Percentiles rank a stretch among this genome's conserved stretches.
Evolutionary conservation across 2,113 vertebrate genomes (phyloP).

Genomic region (Nipponia nippon): DNA sequence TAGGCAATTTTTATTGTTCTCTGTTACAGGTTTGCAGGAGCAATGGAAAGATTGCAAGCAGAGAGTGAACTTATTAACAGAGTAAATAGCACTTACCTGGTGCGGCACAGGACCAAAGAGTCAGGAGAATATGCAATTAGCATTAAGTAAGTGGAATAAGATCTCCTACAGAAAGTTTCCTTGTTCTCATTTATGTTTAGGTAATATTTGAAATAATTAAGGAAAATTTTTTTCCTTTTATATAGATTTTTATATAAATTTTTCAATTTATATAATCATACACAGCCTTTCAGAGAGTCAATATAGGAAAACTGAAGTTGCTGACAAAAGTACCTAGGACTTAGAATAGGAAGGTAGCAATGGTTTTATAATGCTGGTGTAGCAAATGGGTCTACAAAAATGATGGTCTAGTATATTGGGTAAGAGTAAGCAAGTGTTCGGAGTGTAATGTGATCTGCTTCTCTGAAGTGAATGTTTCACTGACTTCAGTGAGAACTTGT

Average conservation of each 20-base stretch:
- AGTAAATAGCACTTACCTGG: slow-evolving; percentile 94
- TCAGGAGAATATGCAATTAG: slow-evolving; percentile 94
- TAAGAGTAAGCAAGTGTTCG: neutral
- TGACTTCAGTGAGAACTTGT: neutral
- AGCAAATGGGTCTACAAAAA: neutral
- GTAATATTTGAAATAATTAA: neutral
- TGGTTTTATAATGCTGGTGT: neutral
- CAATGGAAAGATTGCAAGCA: slow-evolving; percentile 92
- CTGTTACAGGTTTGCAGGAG: slow-evolving; percentile 88
- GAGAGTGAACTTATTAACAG: slow-evolving; percentile 90
- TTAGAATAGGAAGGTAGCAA: neutral
- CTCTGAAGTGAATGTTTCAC: neutral
- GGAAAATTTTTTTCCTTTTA: neutral
- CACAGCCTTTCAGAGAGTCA: neutral
- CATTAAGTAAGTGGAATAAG: slow-evolving; percentile 88
- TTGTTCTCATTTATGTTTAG: slow-evolving; percentile 3
- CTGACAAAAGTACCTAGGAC: neutral
- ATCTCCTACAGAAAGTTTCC: slow-evolving; percentile 7
- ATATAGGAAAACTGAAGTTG: neutral
- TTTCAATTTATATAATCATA: neutral
- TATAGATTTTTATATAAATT: neutral
- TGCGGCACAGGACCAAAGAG: slow-evolving; percentile 91
- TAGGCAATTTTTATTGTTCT: neutral
- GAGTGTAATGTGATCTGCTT: neutral
- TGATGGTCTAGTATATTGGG: neutral